These are phyloP conservation scores for Panagrolaimus sp. DNA, from an alignment of 1,140 invertebrate species.

Conservation along the genomic window DNA sequence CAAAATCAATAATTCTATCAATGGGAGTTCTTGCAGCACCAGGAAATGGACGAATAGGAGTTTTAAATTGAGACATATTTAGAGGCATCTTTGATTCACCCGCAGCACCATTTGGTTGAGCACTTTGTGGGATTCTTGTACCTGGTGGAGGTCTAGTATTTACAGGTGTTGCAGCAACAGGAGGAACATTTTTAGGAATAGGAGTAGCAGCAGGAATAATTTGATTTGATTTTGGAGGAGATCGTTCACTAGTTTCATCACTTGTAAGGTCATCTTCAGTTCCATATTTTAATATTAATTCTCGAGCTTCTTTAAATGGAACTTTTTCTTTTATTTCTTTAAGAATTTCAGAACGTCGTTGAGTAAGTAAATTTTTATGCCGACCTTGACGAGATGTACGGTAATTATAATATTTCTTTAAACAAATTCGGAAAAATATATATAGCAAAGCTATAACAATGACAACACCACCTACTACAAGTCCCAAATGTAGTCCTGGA, in stretches of 20 bases:
- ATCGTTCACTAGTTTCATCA: not conserved
- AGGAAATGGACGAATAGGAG: conserved; percentile 39
- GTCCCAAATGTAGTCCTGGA: not conserved
- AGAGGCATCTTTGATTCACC: not conserved
- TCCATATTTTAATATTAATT: conserved; percentile 81
- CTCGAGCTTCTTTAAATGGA: conserved; percentile 90
- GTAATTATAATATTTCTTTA: not conserved
- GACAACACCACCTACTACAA: not conserved
- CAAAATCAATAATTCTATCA: conserved; percentile 67
- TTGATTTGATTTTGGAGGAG: not conserved
- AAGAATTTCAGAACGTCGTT: conserved; percentile 69
- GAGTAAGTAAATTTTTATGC: conserved; percentile 65
- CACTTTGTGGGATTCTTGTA: no score
- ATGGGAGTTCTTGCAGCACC: conserved; percentile 24
- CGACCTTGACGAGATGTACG: conserved; percentile 69
- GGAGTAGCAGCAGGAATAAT: not conserved
- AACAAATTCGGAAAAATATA: not conserved
- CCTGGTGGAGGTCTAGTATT: not conserved
- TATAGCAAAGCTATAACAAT: conserved; percentile 5
- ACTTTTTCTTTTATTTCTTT: conserved; percentile 94
- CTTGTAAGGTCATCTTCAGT: conserved; percentile 13
- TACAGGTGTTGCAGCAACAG: not conserved
- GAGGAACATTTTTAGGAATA: not conserved
- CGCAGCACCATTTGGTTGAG: not conserved
- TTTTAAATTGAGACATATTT: not conserved